Evolutionary conservation across 2,113 vertebrate genomes (phyloP).

Genomic region (Spea bombifrons): DNA sequence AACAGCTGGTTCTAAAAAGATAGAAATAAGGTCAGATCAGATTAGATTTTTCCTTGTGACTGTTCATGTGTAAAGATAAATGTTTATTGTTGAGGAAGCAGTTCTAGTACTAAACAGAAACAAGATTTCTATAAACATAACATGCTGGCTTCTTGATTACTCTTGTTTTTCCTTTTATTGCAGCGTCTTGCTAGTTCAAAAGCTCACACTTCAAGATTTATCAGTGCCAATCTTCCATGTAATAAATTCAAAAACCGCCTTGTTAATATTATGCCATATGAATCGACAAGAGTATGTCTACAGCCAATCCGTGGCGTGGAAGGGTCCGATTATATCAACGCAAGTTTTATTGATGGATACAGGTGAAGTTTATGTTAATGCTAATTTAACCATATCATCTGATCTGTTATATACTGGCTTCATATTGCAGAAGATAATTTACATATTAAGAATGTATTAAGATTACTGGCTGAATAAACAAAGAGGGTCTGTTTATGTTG

Average conservation of each 20-base stretch:
- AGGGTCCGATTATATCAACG: conserved; percentile 98
- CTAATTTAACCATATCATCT: too few species aligned
- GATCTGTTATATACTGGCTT: too few species aligned
- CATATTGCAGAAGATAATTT: too few species aligned
- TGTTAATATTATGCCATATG: conserved; percentile 99
- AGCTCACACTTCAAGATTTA: conserved; percentile 98
- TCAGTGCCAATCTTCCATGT: conserved; percentile 99
- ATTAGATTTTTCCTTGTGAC: too few species aligned
- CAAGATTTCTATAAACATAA: neutral
- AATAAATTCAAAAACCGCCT: conserved; percentile 99
- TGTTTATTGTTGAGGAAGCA: too few species aligned
- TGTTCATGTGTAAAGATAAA: too few species aligned
- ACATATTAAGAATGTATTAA: too few species aligned
- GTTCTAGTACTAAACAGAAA: too few species aligned
- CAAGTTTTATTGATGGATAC: conserved; percentile 98
- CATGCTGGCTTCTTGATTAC: conserved; percentile 22
- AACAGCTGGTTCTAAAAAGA: too few species aligned
- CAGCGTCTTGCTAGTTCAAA: conserved; percentile 97
- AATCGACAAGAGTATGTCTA: conserved; percentile 94
- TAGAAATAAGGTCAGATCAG: too few species aligned
- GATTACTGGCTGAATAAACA: too few species aligned
- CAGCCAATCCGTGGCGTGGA: conserved; percentile 97
- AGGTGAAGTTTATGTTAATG: conserved; percentile 67
- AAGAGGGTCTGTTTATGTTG: neutral
- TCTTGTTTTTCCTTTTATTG: conserved; percentile 24